Conservation (phyloP, 2,888 invertebrate species). For the Trissolcus japonicus region DNA sequence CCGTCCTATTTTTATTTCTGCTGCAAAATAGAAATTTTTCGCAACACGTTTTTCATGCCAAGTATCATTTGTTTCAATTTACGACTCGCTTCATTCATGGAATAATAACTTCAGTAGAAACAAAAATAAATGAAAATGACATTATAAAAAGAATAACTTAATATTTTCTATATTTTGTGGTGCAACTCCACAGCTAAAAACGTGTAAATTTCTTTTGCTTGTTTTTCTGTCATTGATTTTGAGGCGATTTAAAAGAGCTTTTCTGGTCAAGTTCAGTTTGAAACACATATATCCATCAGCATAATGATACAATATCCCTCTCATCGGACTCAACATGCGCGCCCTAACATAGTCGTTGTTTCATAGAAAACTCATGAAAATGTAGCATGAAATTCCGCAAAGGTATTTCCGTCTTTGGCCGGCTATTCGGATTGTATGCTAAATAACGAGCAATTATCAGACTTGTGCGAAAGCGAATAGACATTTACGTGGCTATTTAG, state of each 20-base stretch:
- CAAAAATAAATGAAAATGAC: no score
- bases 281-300: constrained; percentile 36
- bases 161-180: no score
- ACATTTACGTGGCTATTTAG: constrained; percentile 52
- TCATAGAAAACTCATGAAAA: constrained; percentile 47
- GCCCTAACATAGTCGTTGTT: constrained; percentile 9
- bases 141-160: no score
- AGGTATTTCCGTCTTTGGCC: constrained; percentile 39
- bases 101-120: no score
- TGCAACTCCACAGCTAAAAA: no score
- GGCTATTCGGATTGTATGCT: constrained; percentile 49
- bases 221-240: neutral
- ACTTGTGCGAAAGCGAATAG: constrained; percentile 48
- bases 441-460: constrained; percentile 56
- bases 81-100: no score
- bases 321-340: constrained; percentile 6
- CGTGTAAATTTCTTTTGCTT: no score
- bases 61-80: no score
- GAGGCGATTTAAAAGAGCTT: neutral
- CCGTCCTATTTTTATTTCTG: no score
- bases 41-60: no score
- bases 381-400: constrained; percentile 45
- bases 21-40: no score
- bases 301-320: constrained; percentile 34
- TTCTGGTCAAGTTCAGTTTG: neutral